Base-by-base conservation (phyloP, 2,797 vertebrate species). In the Scomberomorus guttatus region DNA sequence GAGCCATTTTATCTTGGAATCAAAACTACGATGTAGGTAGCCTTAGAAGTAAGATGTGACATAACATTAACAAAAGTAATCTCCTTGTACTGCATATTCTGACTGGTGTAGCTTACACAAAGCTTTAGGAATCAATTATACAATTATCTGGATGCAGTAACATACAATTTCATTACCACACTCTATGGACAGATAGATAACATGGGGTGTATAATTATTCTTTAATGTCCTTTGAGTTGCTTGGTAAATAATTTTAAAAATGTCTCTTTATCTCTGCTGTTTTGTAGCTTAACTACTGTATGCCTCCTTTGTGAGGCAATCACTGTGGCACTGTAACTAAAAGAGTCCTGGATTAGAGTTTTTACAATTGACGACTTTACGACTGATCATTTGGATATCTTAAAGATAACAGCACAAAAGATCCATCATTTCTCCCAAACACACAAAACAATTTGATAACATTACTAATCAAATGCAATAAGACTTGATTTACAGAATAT, bases 91-190 rank as follows among this genome's bases (percentile, higher is more conserved):
- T n/a, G 37, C 17, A 48, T 29, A n/a, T 61, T 48, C 29, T 32
- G 56, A 60, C 32, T 51, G 59, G 24, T 50, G 62, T n/a, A 22
- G 59, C 13, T 61, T 57, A 25, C 25, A 63, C 39, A 69, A 57
- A 78, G 65, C 72, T 63, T 18, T 20, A 75, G 32, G 24, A 75
- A 75, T 52, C 74, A 54, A 60, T 70, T 63, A 17, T 22, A 27
- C 29, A 27, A 66, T 77, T 37, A 77, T 56, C 52, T 71, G 39
- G 18, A 55, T 57, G 32, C 15, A 54, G 81, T 51, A 74, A 69
- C 55, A 66, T 73, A 42, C 22, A 67, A 68, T 74, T 77, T 68
- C 39, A 75, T 72, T 44, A 11, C 51, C 60, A 29, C 65, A 77
- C n/a, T n/a, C n/a, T 42, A 59, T 6, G 18, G 29, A 18, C 48